Base-by-base conservation (phyloP, 2,888 invertebrate species). In the Vandiemenella viatica region DNA sequence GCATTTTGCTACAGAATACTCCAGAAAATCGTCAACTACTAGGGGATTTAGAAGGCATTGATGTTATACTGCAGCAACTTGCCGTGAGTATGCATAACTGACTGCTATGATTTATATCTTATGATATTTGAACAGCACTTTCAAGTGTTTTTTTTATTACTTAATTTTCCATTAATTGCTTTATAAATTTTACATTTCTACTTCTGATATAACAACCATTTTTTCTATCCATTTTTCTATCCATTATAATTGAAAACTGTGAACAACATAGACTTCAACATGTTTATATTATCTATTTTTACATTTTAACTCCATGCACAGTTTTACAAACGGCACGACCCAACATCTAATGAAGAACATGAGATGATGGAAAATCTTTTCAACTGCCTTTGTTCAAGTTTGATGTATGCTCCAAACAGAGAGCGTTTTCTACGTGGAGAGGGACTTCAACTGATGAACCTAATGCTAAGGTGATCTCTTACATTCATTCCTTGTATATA, bases 301-400 rank as follows among this genome's bases (percentile, higher is more conserved):
- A 8, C 18, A 23, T 23, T 37, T 46, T 56, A 56, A 41, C n/a
- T n/a, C n/a, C n/a, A n/a, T n/a, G n/a, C 17, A 5, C 60, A 85
- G 83, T 83, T 83, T 60, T 96, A 92, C 69, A 96, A 96, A 67
- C 74, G 92, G 15, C 92, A 95, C 62, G 95, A 96, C 69, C 96
- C 96, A 0, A 73, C 74, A 46, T 81, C 83, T 48, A 79, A 82
- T 3, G 97, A 97, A 66, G 98, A 99, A 65, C 84, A 89, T 60
- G 98, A 98, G 67, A 84, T 91, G 61, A 97, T 98, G 97, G 97
- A 98, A 68, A 98, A 98, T 68, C 73, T 99, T 57, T 99, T 99
- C 65, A 89, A 97, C 67, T 81, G 87, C 49, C 70, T 98, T 53
- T 98, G 98, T 65, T 95, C 95, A 46, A 83, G 92, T 49, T 73